Evolutionary conservation across 2,888 invertebrate genomes (phyloP), one percentile per base, ranked within the genome.

Genomic region (Drosophila kanekoi): DNA sequence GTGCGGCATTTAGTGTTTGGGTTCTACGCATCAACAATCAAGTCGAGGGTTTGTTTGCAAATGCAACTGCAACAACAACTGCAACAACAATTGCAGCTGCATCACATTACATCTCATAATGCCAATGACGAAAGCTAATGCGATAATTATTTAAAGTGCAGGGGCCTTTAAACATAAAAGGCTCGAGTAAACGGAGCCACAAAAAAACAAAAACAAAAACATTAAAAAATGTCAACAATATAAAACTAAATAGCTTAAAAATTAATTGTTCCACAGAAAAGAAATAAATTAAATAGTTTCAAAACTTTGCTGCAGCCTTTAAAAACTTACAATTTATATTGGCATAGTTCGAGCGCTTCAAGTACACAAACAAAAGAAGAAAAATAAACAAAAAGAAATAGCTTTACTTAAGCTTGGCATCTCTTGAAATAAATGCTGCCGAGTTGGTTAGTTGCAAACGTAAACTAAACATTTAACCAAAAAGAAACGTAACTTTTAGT

Each of bases 1-100:
- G 78, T 73, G 73, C 45, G 56, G 53, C 78, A 18, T 54, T 61
- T 45, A 44, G 48, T 58, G 28, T 45, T 44, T 47, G 56, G 51
- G 18, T 51, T 69, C 52, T 43, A 51, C 56, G 56, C 71, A 48
- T 61, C 51, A 61, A 53, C 54, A 43, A 76, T 53, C 38, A 54
- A 72, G 45, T 58, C 57, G 57, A 63, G 77, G 58, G 71, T 56
- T 70, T 48, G 57, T 35, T 54, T 33, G 16, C n/a, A 10, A n/a
- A 2, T 32, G 38, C 23, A 47, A 43, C 33, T n/a, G 4, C 54
- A 23, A 28, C 13, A 16, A 20, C 23, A 41, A 52, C 48, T 40
- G 9, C 41, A 41, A 32, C 28, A 45, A 6, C 38, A 18, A 40
- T 23, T 23, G 23, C 9, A 45, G 10, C 8, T 16, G 35, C n/a